These are phyloP conservation scores for Trichogramma evanescens DNA, from an alignment of 2,888 invertebrate genomes.

Conservation along the genomic window DNA sequence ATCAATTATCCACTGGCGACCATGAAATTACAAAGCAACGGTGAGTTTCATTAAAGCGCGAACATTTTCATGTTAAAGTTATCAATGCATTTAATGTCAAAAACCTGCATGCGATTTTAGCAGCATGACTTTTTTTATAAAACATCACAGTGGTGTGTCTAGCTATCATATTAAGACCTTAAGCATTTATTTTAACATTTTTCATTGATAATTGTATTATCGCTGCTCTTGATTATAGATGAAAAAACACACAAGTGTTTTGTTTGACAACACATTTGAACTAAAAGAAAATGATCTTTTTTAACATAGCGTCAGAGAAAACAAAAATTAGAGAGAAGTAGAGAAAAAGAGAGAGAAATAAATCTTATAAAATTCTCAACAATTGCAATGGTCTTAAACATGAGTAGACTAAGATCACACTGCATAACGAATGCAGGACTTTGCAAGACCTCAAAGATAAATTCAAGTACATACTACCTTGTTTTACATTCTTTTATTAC, in stretches of 20 bases:
- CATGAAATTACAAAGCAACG: slow-evolving; percentile 30
- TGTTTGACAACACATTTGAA: slow-evolving; percentile 15
- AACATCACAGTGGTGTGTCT: slow-evolving; percentile 41
- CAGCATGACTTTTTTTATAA: slow-evolving; percentile 28
- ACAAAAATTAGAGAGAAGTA: background rate
- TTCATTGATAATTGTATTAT: slow-evolving; percentile 26
- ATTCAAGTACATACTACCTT: slow-evolving; percentile 32
- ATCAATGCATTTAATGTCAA: slow-evolving; percentile 20
- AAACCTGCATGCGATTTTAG: slow-evolving; percentile 34
- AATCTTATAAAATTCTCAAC: slow-evolving; percentile 36
- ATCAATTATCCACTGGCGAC: slow-evolving; percentile 32
- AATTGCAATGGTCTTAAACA: slow-evolving; percentile 29
- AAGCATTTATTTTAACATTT: slow-evolving; percentile 21
- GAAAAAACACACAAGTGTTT: slow-evolving; percentile 27
- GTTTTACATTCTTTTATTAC: background rate
- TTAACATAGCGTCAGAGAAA: slow-evolving; percentile 6
- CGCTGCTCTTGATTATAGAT: slow-evolving; percentile 25
- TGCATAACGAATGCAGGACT: slow-evolving; percentile 37
- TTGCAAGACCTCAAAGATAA: slow-evolving; percentile 28
- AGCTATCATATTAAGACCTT: slow-evolving; percentile 35
- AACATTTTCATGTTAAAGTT: slow-evolving; percentile 17
- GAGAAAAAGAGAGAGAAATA: slow-evolving; percentile 25
- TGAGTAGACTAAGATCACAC: slow-evolving; percentile 30
- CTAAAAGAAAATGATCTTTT: slow-evolving; percentile 15
- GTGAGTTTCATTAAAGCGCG: slow-evolving; percentile 27